These are phyloP conservation scores for Centruroides sculpturatus DNA, from an alignment of 1,140 invertebrate species.

Conservation along the genomic window DNA sequence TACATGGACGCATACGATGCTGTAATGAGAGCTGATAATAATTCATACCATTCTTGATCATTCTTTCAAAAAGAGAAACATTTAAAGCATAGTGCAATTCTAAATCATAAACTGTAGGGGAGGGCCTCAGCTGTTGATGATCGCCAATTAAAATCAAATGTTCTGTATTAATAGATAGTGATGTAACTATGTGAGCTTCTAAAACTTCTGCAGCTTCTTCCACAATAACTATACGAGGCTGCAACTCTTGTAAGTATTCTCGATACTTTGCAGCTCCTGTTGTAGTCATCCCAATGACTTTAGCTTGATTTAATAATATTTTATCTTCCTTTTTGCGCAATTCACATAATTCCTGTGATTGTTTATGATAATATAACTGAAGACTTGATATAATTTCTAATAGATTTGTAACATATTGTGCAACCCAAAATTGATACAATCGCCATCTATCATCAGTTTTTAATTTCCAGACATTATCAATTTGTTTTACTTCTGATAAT, in stretches of 20 bases:
- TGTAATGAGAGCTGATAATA: conserved; percentile 8
- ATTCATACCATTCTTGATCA: conserved; percentile 13
- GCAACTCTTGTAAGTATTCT: conserved; percentile 40
- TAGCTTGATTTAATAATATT: neutral
- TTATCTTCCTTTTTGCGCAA: neutral
- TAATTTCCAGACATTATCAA: conserved; percentile 1
- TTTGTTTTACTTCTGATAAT: neutral
- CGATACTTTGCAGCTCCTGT: conserved; percentile 52
- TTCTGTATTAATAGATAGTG: conserved; percentile 49
- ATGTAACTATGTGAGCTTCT: conserved; percentile 55
- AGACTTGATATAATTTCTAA: neutral
- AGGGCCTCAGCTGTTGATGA: conserved; percentile 35
- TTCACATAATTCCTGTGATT: neutral
- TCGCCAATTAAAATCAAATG: conserved; percentile 67
- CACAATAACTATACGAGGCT: conserved; percentile 51
- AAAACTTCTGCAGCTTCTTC: conserved; percentile 77
- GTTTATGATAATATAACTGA: neutral
- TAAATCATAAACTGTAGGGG: conserved; percentile 27
- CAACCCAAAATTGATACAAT: conserved; percentile 7
- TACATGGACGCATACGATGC: conserved; percentile 16
- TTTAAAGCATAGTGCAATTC: conserved; percentile 28
- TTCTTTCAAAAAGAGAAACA: conserved; percentile 24
- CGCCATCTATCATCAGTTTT: neutral
- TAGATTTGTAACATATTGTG: neutral
- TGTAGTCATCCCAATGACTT: conserved; percentile 59